Evolutionary conservation across 2,888 invertebrate species (phyloP).

Genomic region (Philhelius pedissequus): DNA sequence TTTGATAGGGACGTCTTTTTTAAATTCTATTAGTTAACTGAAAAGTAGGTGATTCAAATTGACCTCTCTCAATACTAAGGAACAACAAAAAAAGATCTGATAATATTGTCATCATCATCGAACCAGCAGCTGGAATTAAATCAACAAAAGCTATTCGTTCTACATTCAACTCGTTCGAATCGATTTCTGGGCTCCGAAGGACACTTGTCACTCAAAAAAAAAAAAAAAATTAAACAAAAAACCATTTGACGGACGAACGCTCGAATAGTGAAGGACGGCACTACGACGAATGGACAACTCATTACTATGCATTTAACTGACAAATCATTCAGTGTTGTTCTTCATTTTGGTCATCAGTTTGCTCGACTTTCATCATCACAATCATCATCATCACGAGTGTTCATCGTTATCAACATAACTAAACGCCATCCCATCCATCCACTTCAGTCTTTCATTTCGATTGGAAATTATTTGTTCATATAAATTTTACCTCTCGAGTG

Average conservation of each 20-base stretch:
- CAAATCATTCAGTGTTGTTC: not conserved
- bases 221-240: not conserved
- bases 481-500: not conserved
- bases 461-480: conserved; percentile 4
- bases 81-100: not conserved
- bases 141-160: not conserved
- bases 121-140: not conserved
- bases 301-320: not conserved
- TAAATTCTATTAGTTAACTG: too few relatives aligned
- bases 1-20: too few relatives aligned
- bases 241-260: not conserved
- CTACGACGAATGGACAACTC: not conserved
- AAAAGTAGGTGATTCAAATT: not conserved
- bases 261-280: not conserved
- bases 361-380: not conserved
- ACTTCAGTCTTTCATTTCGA: not conserved
- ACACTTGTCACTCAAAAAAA: not conserved
- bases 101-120: not conserved
- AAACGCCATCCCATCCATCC: too few relatives aligned
- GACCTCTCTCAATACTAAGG: not conserved
- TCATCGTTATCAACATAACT: too few relatives aligned
- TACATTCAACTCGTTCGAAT: not conserved
- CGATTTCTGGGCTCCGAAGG: not conserved
- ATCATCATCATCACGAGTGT: not conserved
- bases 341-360: not conserved